A percentile compares a stretch with the other conserved stretches of the same genome.
phyloP scores from a whole-genome alignment of 2,113 vertebrate species.

The mouse (Mus musculus) region GRCm39 chr4:31882001-31882500 shows the following conservation, averaged over 20 bases:
- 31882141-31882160: background rate
- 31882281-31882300: background rate
- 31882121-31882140: background rate
- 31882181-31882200: background rate
- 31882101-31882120: background rate
- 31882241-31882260: background rate
- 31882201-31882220: background rate
- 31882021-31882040: background rate
- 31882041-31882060: constrained; percentile 31
- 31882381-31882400: background rate
- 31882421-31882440: background rate
- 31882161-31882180: background rate
- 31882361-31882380: background rate
- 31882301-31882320: background rate
- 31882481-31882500: background rate
- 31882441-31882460: background rate
- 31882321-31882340: constrained; percentile 16
- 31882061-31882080: background rate
- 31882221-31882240: background rate
- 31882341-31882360: background rate
- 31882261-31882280: background rate
- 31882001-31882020: background rate
- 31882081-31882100: background rate
- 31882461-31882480: background rate
- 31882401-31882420: background rate